Base-by-base conservation (phyloP, 2,113 vertebrate species). In the Hucho hucho region DNA sequence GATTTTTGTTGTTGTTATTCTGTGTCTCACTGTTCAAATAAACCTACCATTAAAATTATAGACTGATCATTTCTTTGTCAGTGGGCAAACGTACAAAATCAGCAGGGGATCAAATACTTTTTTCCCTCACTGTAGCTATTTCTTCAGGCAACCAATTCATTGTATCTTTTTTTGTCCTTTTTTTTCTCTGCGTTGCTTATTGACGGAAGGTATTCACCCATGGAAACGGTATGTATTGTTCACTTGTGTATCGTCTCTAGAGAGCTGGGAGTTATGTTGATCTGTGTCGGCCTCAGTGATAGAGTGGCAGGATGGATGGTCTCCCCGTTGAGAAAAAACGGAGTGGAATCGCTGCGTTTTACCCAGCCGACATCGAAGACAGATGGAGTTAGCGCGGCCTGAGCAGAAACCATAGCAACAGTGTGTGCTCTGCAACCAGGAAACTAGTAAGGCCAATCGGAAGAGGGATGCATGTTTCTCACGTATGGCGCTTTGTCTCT, bases 381-480 rank as follows among this genome's bases (percentile, higher is more conserved):
- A 90, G 88, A 89, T 86, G 84, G 88, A 86, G 73, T 77, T 79
- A 75, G 78, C 66, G 43, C 77, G 76, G 67, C 74, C 77, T 32
- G 76, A 79, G 79, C 71, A 64, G 75, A 81, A 86, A 89, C 90
- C 90, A 92, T 91, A 82, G 87, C 84, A 91, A 92, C 90, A 84
- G 79, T 61, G 69, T 70, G 71, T 32, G 76, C 47, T 12, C 75
- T 47, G 82, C 86, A 83, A 87, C 12, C 84, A 80, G 77, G 79
- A 87, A 83, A 74, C 76, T 66, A 77, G 81, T 80, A 75, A 77
- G 85, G 81, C 86, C 86, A 88, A 88, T 90, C 68, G 20, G 74
- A 75, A 47, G 64, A 66, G 64, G 63, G 63, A 66, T 1, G 4
- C 14, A 28, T 53, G 64, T 66, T 29, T 22, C 18, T 14, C 64